phyloP scores from a whole-genome alignment of 2,888 invertebrate genomes.

The Sisyra terminalis region DNA sequence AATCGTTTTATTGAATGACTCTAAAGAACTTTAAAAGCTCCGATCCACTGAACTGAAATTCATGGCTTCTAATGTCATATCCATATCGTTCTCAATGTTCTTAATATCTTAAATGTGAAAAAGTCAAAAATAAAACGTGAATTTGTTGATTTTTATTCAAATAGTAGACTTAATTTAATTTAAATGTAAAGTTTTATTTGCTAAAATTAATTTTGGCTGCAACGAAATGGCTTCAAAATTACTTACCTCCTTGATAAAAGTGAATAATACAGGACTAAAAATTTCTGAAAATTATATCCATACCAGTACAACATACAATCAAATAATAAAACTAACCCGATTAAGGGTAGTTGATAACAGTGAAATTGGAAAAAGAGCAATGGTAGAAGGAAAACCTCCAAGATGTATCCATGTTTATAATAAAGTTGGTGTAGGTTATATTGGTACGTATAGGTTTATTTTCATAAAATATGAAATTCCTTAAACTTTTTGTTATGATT shows the following conservation, averaged over 20 bases:
- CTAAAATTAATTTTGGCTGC: too few species aligned
- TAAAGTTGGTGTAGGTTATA: conserved; percentile 43
- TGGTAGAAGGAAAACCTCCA: conserved; percentile 87
- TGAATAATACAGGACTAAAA: background rate
- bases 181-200: too few species aligned
- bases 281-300: conserved; percentile 27
- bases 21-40: too few species aligned
- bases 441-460: conserved; percentile 30
- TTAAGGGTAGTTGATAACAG: conserved; percentile 95
- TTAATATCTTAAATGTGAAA: too few species aligned
- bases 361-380: conserved; percentile 83
- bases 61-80: too few species aligned
- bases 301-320: conserved; percentile 37
- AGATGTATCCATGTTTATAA: conserved; percentile 90
- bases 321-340: conserved; percentile 58
- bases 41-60: too few species aligned
- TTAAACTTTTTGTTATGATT: conserved; percentile 3
- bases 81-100: too few species aligned
- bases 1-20: too few species aligned
- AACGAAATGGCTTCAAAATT: background rate
- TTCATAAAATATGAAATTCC: conserved; percentile 2
- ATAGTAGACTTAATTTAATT: too few species aligned
- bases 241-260: background rate
- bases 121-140: too few species aligned
- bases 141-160: too few species aligned